Evolutionary conservation across 2,888 invertebrate genomes (phyloP), one percentile per base, ranked within the genome.

Genomic region (Lasioglossum calceatum): DNA sequence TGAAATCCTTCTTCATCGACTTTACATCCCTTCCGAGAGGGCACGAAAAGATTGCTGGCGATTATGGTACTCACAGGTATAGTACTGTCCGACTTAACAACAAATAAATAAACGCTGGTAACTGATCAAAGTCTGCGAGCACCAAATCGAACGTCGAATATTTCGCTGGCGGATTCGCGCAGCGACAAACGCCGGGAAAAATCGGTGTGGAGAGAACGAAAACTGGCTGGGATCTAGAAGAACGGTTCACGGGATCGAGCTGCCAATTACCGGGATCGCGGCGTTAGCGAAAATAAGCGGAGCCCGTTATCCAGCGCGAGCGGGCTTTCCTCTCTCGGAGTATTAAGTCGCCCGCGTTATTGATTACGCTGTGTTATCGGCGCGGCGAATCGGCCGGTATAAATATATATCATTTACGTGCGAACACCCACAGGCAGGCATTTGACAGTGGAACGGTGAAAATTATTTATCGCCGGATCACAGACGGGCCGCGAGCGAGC

Each of bases 401-500:
- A 91, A 85, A 90, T 88, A 90, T 88, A 83, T 88, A 84, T 86
- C 86, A 86, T 79, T 79, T 84, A 84, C 84, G 88, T 85, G 83
- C 86, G 87, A 89, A 91, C 89, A 90, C 91, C 90, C 90, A 90
- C 87, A 80, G 86, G 84, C 89, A 74, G 79, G 84, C 85, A 88
- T 92, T 91, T 91, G 90, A 92, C 89, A 89, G 88, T 87, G 74
- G 74, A 77, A 83, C 80, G 83, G 91, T 84, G 88, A 91, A 90
- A 91, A 92, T 92, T 91, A 92, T 92, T 92, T 92, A 92, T 92
- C 87, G 85, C 81, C 71, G 74, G 84, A 81, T 82, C 84, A 64
- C 77, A 76, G 72, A 70, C 70, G 42, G 75, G 67, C 67, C 47
- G 58, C 44, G 70, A 23, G 36, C 32, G 72, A 54, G 67, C 50